Base-by-base conservation (phyloP, 2,888 invertebrate genomes). In the Agonopterix arenella region DNA sequence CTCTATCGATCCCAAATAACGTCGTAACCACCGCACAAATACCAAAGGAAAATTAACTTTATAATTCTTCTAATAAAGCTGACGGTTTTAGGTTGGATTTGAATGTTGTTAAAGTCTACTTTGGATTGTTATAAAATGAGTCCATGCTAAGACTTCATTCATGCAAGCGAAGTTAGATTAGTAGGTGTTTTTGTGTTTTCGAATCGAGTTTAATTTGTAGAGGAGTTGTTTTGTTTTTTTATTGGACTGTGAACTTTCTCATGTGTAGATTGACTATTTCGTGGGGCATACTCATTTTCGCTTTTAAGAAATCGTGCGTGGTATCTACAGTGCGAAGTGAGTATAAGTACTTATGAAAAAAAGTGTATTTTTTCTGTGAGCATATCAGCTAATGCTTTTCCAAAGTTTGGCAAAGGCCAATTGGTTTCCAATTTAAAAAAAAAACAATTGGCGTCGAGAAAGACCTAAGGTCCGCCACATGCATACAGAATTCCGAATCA, bases 221-320 rank as follows among this genome's bases (percentile, higher is more conserved):
- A 16, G 2, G 8, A 11, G 11, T 45, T 10, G 13, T 13, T 13
- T 10, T 18, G 8, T 36, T 9, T 7, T 45, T 28, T 28, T 28
- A 28, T 28, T 7, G 28, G 28, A 2, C 5, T 5, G 28, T 42
- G 41, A 11, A 36, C 36, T 7, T 47, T 44, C 4, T 49, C 2
- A 53, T 53, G 53, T 53, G 53, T 42, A 38, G 46, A 44, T 44
- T 50, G 9, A 42, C 41, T 10, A 41, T 49, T 36, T 47, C 49
- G n/a, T 48, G 48, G 46, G 48, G 53, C 10, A 48, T 53, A 4
- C 42, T 51, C 10, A 48, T 50, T 9, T 47, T 50, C 1, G 8
- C 47, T 10, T 53, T 53, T 36, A 53, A 46, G 45, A 53, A 51
- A 44, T 36, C 48, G 16, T 28, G 28, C 28, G 28, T 28, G 28